Base-by-base conservation (phyloP, 2,797 vertebrate genomes). In the Syngnathus acus region DNA sequence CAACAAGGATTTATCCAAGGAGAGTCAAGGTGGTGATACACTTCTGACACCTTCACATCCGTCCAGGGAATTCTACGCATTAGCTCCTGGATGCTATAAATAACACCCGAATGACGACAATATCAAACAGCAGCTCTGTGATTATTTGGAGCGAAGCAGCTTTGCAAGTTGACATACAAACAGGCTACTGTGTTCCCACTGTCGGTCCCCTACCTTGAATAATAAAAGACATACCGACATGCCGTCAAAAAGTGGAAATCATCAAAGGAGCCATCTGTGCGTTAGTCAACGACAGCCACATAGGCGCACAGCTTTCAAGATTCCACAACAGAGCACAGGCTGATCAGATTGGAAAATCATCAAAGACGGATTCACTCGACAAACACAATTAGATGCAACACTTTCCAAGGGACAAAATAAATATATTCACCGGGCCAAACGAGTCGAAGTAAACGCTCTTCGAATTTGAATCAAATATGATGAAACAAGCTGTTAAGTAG, bases 181-280 rank as follows among this genome's bases (percentile, higher is more conserved):
- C 60, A 66, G 53, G 65, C 64, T 61, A 65, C 70, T 76, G 11
- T 71, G 65, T 69, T 70, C 75, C 75, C 72, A 50, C 62, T 68
- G 77, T 71, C 68, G 70, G 40, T 63, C 65, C 62, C 62, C 73
- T 68, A 65, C 66, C 65, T 70, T 82, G 70, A 84, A 84, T 76
- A 83, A 80, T 81, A 68, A 77, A 82, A 78, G 53, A 74, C n/a
- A 7, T 60, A 71, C 77, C 71, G 77, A 78, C 76, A 75, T 73
- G 63, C 70, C 74, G 75, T 83, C 79, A 82, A 81, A 84, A 78
- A 72, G 54, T 45, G 69, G 63, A 64, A 68, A 65, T 62, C 53
- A 11, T 68, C 39, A 65, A n/a, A 72, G 65, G 65, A 62, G 14
- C 60, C 71, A 72, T 62, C 64, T 65, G 42, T 71, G 66, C 67